Conservation (phyloP, 2,888 invertebrate genomes). For the Tipula vernalis region DNA sequence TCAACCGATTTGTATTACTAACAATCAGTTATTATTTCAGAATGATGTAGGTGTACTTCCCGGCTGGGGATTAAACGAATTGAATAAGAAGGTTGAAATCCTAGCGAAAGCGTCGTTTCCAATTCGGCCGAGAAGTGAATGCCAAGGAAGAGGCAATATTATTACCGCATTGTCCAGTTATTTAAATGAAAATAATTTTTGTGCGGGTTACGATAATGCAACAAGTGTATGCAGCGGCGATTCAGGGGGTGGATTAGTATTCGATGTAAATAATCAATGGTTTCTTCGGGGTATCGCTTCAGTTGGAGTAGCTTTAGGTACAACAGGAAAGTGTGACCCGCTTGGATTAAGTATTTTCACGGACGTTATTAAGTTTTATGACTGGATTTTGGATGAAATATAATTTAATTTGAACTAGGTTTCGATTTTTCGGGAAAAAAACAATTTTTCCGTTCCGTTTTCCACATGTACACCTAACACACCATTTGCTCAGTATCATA, state of each 20-base stretch:
- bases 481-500: too few relatives aligned
- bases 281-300: background rate
- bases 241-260: background rate
- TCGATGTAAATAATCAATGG: background rate
- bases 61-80: background rate
- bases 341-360: background rate
- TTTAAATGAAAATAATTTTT: background rate
- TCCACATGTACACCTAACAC: too few relatives aligned
- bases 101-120: background rate
- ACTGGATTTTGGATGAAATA: background rate
- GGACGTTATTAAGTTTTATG: background rate
- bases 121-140: background rate
- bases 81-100: background rate
- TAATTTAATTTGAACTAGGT: too few relatives aligned
- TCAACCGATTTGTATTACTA: background rate
- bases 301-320: background rate
- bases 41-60: background rate
- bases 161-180: background rate
- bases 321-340: background rate
- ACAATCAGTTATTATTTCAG: background rate
- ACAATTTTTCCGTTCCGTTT: too few relatives aligned
- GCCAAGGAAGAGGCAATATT: background rate
- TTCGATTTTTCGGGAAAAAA: too few relatives aligned
- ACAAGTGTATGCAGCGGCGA: background rate
- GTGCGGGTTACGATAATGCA: background rate